Evolutionary conservation across 1,140 invertebrate species (phyloP).

Genomic region (Nilaparvata lugens): DNA sequence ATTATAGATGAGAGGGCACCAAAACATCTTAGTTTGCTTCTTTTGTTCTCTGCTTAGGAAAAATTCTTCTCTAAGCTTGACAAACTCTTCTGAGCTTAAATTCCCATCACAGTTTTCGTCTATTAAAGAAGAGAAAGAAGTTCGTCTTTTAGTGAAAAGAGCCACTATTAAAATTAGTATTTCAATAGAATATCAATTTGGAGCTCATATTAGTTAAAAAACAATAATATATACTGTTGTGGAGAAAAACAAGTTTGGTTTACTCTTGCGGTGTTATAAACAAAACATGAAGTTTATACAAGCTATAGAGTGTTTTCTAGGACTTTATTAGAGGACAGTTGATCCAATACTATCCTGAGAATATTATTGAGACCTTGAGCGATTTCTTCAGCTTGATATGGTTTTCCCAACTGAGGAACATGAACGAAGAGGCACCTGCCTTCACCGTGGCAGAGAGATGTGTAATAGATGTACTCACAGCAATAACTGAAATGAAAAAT

Average conservation of each 20-base stretch:
- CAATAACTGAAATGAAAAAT: conserved; percentile 44
- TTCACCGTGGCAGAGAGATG: conserved; percentile 46
- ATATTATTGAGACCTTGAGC: conserved; percentile 45
- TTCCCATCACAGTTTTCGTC: conserved; percentile 68
- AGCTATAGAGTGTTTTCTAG: no score
- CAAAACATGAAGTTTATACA: no score
- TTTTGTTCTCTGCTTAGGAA: conserved; percentile 65
- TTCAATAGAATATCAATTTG: no score
- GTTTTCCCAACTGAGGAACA: conserved; percentile 46
- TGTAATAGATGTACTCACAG: conserved; percentile 59
- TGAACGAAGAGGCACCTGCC: conserved; percentile 51
- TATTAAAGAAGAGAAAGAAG: no score
- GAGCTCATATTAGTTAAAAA: no score
- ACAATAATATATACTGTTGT: no score
- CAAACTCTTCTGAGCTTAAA: conserved; percentile 64
- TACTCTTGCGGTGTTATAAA: no score
- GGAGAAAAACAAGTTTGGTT: no score
- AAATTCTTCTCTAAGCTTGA: conserved; percentile 65
- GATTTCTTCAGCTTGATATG: conserved; percentile 41
- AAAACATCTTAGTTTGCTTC: conserved; percentile 71
- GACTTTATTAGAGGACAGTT: background rate
- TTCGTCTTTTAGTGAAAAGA: conserved; percentile 64
- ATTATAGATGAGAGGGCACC: conserved; percentile 56
- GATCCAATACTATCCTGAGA: conserved; percentile 33
- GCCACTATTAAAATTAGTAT: no score